These are phyloP conservation scores for Luscinia megarhynchos DNA, from an alignment of 2,797 vertebrate genomes.

Conservation along the genomic window DNA sequence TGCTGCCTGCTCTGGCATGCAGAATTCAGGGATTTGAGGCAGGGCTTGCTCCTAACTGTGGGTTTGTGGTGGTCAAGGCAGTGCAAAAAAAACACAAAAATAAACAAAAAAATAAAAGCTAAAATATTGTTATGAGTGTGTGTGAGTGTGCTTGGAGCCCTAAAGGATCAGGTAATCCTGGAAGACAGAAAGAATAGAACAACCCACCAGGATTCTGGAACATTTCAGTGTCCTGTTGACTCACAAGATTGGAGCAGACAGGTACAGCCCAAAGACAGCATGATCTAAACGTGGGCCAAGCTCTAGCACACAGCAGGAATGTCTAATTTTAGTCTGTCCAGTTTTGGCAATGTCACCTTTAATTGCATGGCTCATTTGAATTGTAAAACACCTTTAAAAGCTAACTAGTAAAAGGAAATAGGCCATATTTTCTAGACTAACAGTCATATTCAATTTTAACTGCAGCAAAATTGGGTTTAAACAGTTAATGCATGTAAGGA, in stretches of 20 bases:
- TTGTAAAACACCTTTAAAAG: slow-evolving; percentile 67
- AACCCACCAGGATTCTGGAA: slow-evolving; percentile 62
- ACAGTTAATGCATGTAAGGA: slow-evolving; percentile 4
- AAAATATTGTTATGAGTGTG: rapidly evolving
- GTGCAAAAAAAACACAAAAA: too few species aligned
- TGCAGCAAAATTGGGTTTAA: slow-evolving; percentile 43
- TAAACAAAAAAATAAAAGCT: background rate
- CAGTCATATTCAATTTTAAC: slow-evolving; percentile 60
- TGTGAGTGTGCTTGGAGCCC: background rate
- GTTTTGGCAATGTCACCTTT: slow-evolving; percentile 67
- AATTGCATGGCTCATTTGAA: slow-evolving; percentile 71
- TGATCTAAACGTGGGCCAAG: slow-evolving; percentile 49
- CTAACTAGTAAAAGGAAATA: slow-evolving; percentile 69
- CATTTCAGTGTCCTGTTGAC: slow-evolving; percentile 60
- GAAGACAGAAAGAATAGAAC: slow-evolving; percentile 4
- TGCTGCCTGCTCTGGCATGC: rapidly evolving
- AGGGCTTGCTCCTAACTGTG: rapidly evolving
- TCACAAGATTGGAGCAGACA: slow-evolving; percentile 68
- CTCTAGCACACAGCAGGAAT: slow-evolving; percentile 65
- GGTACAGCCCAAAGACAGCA: slow-evolving; percentile 68
- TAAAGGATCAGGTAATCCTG: background rate
- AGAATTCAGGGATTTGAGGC: rapidly evolving
- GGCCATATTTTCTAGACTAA: slow-evolving; percentile 50
- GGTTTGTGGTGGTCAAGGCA: background rate
- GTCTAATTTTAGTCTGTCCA: slow-evolving; percentile 67